Evolutionary conservation across 2,888 invertebrate genomes (phyloP), one percentile per base, ranked within the genome.

Genomic region (Drosophila niveifrons): DNA sequence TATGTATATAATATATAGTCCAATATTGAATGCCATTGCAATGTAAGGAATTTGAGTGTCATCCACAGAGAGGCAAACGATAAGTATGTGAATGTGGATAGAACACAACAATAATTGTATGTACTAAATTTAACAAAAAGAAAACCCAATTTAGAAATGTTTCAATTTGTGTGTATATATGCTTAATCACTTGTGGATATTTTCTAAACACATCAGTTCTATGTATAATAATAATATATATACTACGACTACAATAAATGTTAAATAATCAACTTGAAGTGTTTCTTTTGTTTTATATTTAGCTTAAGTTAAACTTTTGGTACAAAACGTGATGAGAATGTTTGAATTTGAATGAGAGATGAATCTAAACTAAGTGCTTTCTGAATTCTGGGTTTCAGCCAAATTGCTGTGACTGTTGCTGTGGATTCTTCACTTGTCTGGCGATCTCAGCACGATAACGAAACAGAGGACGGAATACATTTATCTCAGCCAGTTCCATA

Each of bases 381-480:
- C 6, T 8, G 1, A 18, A 3, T 13, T 23, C n/a, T 41, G 7
- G 1, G 3, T 17, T 1, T 78, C 39, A 85, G 11, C 88, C 86
- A 66, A 80, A 74, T 43, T 79, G 80, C 41, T 57, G 78, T 23
- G 23, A 6, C 34, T 72, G 72, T 17, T 55, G 80, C 15, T 39
- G 56, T 2, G 66, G 65, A 56, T 66, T 82, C 43, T 78, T 75
- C 8, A 80, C 81, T 48, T 82, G 80, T 52, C 88, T 88, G 15
- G 90, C 79, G 65, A 88, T 77, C 23, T 90, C 86, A 2, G 88
- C 85, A 3, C 92, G 90, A 76, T 92, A 92, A 2, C 91, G 90
- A 64, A 92, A 92, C 0, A 92, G 74, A 11, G 92, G 92, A 2
- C 92, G 85, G 71, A 92, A 92, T 0, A 92, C 80, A 72, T 92